These are phyloP conservation scores for Yasuhikotakia modesta DNA, from an alignment of 2,797 vertebrate genomes.

Conservation along the genomic window DNA sequence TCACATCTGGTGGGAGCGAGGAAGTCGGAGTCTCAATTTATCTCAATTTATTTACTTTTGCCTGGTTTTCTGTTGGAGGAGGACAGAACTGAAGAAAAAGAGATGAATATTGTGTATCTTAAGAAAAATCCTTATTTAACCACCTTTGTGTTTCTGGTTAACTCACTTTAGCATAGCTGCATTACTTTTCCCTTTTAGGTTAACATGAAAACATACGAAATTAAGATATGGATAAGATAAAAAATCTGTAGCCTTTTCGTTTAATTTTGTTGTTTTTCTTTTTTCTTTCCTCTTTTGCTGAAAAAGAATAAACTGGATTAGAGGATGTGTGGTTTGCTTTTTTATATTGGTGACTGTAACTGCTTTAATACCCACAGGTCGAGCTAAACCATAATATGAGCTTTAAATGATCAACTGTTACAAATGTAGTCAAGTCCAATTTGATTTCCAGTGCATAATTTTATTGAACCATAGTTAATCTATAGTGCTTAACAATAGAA, in stretches of 20 bases:
- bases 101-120: slow-evolving; percentile 73
- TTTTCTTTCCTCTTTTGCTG: slow-evolving; percentile 70
- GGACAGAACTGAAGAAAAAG: slow-evolving; percentile 56
- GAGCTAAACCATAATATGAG: neutral
- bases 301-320: slow-evolving; percentile 83
- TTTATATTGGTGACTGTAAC: slow-evolving; percentile 24
- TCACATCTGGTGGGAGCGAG: slow-evolving; percentile 19
- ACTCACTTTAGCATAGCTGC: slow-evolving; percentile 70
- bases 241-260: slow-evolving; percentile 69
- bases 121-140: slow-evolving; percentile 77
- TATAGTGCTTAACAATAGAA: too few species aligned
- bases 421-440: too few species aligned
- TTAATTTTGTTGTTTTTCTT: slow-evolving; percentile 66
- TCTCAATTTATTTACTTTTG: slow-evolving; percentile 64
- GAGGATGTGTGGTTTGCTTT: slow-evolving; percentile 64
- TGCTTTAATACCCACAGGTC: neutral
- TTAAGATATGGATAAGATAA: slow-evolving; percentile 68
- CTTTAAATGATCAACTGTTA: neutral
- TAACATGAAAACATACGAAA: slow-evolving; percentile 67
- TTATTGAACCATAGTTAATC: too few species aligned
- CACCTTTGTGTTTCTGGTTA: slow-evolving; percentile 71
- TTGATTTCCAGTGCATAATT: too few species aligned
- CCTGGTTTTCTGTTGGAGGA: slow-evolving; percentile 63
- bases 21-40: slow-evolving; percentile 62
- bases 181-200: slow-evolving; percentile 66